These are phyloP conservation scores for Chesias legatella DNA, from an alignment of 2,888 invertebrate species.

Conservation along the genomic window DNA sequence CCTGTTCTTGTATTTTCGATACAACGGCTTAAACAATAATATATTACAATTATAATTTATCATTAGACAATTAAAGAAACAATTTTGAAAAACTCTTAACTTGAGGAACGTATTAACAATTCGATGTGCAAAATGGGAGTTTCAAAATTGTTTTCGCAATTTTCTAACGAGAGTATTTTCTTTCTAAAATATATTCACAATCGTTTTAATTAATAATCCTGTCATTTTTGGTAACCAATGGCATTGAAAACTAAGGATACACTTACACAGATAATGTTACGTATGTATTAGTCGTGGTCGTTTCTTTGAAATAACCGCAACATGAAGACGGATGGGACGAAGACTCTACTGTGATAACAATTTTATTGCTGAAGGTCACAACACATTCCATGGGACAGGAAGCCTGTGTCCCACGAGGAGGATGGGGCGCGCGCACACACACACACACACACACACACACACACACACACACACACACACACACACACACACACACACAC, in stretches of 20 bases:
- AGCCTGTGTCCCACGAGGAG: slow-evolving; percentile 21
- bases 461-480: no score
- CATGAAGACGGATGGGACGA: slow-evolving; percentile 60
- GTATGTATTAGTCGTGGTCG: slow-evolving; percentile 56
- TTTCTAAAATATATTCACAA: slow-evolving; percentile 74
- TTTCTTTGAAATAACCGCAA: slow-evolving; percentile 62
- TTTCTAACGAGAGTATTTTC: slow-evolving; percentile 69
- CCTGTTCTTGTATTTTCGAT: slow-evolving; percentile 79
- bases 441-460: no score
- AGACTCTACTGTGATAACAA: slow-evolving; percentile 47
- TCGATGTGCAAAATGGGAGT: slow-evolving; percentile 71
- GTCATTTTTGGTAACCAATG: slow-evolving; percentile 81
- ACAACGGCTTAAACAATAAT: slow-evolving; percentile 79
- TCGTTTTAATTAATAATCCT: slow-evolving; percentile 74
- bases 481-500: no score
- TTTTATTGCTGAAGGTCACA: slow-evolving; percentile 70
- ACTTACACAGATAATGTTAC: slow-evolving; percentile 67
- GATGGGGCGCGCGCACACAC: no score
- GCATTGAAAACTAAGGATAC: slow-evolving; percentile 73
- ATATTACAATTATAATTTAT: slow-evolving; percentile 76
- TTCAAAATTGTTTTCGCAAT: slow-evolving; percentile 64
- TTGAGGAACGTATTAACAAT: slow-evolving; percentile 74
- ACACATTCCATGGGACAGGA: slow-evolving; percentile 25
- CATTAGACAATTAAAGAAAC: slow-evolving; percentile 70
- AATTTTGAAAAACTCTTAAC: slow-evolving; percentile 63